phyloP scores from a whole-genome alignment of 2,113 vertebrate genomes.

The Coracopsis vasa region DNA sequence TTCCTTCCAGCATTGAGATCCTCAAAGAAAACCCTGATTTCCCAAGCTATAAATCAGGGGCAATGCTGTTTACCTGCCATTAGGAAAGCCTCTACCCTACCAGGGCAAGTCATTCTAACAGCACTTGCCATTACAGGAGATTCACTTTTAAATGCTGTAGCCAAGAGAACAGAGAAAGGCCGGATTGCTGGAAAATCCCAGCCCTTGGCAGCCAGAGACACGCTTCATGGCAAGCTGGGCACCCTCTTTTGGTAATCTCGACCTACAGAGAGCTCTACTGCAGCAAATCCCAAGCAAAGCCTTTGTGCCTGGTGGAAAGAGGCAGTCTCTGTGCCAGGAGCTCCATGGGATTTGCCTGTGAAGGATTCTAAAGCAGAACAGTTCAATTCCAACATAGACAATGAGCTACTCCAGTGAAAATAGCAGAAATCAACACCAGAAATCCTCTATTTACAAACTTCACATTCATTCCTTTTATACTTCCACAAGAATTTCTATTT shows the following conservation, averaged over 20 bases:
- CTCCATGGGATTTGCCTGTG: background rate
- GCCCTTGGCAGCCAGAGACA: background rate
- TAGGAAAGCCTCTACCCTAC: background rate
- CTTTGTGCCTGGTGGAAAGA: background rate
- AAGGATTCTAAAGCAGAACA: background rate
- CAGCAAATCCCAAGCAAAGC: background rate
- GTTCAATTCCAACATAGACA: background rate
- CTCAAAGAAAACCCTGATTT: background rate
- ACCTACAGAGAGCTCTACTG: background rate
- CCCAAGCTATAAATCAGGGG: background rate
- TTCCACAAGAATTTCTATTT: background rate
- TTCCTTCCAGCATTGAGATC: background rate
- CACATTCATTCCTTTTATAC: background rate
- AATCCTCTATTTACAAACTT: background rate
- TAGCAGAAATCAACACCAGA: background rate
- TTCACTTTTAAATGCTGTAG: background rate
- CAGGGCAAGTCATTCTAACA: background rate
- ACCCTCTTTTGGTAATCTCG: background rate
- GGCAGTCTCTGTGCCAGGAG: rapidly evolving
- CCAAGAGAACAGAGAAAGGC: background rate
- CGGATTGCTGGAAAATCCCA: background rate
- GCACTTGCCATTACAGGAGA: background rate
- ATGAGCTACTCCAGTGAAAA: background rate
- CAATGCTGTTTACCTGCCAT: background rate
- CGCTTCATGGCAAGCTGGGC: background rate